These are phyloP conservation scores for Benthosema pterotum DNA, from an alignment of 2,797 vertebrate species.

Conservation along the genomic window DNA sequence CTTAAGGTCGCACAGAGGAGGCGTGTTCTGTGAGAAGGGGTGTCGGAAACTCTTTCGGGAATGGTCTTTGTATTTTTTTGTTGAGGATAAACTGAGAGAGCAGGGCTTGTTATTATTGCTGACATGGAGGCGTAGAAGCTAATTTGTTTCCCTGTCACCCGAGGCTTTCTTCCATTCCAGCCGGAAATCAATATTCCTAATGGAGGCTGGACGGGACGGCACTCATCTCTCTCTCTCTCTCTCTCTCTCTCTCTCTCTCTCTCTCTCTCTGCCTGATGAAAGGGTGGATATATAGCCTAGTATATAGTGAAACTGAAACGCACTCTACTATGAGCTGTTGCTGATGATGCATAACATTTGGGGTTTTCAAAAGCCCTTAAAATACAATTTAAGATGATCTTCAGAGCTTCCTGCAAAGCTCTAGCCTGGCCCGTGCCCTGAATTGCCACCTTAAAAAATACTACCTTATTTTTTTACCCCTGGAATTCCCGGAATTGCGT, in stretches of 20 bases:
- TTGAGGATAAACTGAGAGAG: conserved; percentile 40
- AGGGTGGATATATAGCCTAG: no score
- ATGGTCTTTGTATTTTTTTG: conserved; percentile 35
- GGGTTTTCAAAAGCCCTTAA: conserved; percentile 34
- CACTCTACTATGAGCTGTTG: background rate
- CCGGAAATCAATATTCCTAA: conserved; percentile 74
- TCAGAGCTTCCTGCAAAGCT: conserved; percentile 16
- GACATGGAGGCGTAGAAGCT: conserved; percentile 53
- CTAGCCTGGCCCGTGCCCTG: no score
- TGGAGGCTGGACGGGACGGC: conserved; percentile 56
- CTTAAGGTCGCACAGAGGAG: background rate
- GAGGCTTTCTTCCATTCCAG: conserved; percentile 54
- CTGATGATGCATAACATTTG: conserved; percentile 43
- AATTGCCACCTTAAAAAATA: no score
- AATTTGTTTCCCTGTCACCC: conserved; percentile 62
- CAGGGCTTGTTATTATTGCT: conserved; percentile 58
- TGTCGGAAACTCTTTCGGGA: conserved; percentile 10
- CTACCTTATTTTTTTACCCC: no score
- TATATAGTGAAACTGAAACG: conserved; percentile 18
- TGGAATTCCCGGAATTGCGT: no score
- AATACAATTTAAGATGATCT: conserved; percentile 31
- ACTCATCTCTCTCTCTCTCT: conserved; percentile 30
- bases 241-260: background rate
- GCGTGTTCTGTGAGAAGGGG: conserved; percentile 5
- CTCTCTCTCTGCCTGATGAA: conserved; percentile 28